phyloP scores from a whole-genome alignment of 2,113 vertebrate species.

The Albula glossodonta region DNA sequence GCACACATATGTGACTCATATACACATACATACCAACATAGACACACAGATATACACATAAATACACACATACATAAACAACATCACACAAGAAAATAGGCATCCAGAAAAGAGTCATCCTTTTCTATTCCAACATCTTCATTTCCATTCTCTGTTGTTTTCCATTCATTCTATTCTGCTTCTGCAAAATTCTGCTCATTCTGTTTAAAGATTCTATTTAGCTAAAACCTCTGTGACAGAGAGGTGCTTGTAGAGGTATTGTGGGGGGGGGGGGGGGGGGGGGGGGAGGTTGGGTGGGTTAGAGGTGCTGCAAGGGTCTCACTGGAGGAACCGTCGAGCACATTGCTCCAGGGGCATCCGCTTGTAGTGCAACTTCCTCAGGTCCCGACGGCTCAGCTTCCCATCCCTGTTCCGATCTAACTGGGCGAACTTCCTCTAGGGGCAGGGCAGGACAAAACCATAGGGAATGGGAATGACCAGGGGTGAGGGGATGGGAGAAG shows the following conservation, averaged over 20 bases:
- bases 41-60: too few relatives aligned
- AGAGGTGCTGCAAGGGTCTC: constrained; percentile 20
- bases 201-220: not conserved
- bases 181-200: not conserved
- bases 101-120: too few relatives aligned
- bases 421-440: constrained; percentile 44
- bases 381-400: constrained; percentile 57
- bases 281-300: constrained; percentile 15
- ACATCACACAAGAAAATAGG: too few relatives aligned
- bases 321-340: constrained; percentile 54
- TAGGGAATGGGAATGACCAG: not conserved
- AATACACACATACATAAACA: too few relatives aligned
- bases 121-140: too few relatives aligned
- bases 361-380: constrained; percentile 63
- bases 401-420: constrained; percentile 63
- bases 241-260: not conserved
- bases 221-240: not conserved
- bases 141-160: not conserved
- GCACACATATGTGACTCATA: too few relatives aligned
- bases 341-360: constrained; percentile 58
- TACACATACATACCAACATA: too few relatives aligned
- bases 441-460: constrained; percentile 4
- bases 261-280: constrained; percentile 13
- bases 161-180: not conserved
- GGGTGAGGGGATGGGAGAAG: not conserved